Evolutionary conservation across 2,888 invertebrate species (phyloP).

Genomic region (Maniola hyperantus): DNA sequence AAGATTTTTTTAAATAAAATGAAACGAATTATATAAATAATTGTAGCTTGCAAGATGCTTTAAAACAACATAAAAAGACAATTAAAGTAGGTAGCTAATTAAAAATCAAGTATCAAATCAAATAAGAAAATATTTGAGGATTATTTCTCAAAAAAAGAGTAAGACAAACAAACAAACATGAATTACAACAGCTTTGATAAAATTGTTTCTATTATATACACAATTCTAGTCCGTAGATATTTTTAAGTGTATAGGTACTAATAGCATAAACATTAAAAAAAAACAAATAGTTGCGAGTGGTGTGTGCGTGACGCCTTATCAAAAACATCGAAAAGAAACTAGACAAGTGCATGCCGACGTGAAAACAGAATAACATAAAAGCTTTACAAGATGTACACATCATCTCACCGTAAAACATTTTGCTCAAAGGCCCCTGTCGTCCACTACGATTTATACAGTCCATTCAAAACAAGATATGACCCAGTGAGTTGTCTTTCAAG

Average conservation of each 20-base stretch:
- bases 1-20: neutral
- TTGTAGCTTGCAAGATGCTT: neutral
- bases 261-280: constrained; percentile 19
- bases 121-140: neutral
- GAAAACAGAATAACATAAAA: constrained; percentile 61
- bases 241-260: neutral
- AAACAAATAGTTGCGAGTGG: constrained; percentile 40
- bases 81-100: neutral
- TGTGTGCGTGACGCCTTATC: constrained; percentile 65
- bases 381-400: constrained; percentile 67
- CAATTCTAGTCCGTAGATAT: neutral
- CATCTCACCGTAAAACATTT: constrained; percentile 82
- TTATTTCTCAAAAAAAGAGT: neutral
- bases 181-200: neutral
- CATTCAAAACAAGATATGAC: constrained; percentile 61
- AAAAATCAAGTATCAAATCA: neutral
- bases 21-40: neutral
- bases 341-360: constrained; percentile 70
- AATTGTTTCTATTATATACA: neutral
- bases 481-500: constrained; percentile 59
- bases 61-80: neutral
- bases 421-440: constrained; percentile 68
- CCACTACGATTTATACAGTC: constrained; percentile 64
- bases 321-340: constrained; percentile 54
- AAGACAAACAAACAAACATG: neutral